phyloP scores from a whole-genome alignment of 2,888 invertebrate genomes.

The Apotomis betuletana region DNA sequence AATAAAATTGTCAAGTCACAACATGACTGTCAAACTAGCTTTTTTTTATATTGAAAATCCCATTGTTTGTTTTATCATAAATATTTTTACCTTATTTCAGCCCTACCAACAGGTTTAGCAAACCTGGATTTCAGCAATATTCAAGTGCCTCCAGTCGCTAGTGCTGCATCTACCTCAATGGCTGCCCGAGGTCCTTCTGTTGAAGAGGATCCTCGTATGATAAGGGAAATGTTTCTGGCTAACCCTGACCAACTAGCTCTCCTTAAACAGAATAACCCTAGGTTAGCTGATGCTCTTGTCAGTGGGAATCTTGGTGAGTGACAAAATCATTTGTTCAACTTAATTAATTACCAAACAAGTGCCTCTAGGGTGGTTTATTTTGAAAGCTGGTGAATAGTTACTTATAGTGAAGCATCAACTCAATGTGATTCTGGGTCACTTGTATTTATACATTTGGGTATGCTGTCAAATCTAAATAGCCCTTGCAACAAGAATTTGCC shows the following conservation, averaged over 20 bases:
- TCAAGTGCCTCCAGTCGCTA: conserved; percentile 86
- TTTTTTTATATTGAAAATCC: conserved; percentile 1
- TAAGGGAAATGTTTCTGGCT: conserved; percentile 92
- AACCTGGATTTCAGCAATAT: conserved; percentile 94
- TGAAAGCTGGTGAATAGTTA: no score
- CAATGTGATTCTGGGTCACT: no score
- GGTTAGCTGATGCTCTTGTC: conserved; percentile 94
- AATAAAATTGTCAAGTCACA: conserved; percentile 11
- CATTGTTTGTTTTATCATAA: conserved; percentile 31
- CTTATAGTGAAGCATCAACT: no score
- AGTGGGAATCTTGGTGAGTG: conserved; percentile 90
- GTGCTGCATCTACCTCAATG: conserved; percentile 66
- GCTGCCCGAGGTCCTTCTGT: conserved; percentile 69
- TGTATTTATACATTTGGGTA: no score
- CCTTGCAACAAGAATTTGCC: no score
- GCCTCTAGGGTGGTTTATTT: no score
- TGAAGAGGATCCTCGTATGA: conserved; percentile 92
- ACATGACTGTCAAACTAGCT: conserved; percentile 21
- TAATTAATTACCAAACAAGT: neutral
- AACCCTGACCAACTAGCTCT: conserved; percentile 96
- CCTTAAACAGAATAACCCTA: conserved; percentile 96
- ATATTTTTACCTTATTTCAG: conserved; percentile 59
- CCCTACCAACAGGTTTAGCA: conserved; percentile 79
- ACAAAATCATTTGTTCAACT: neutral
- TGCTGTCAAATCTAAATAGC: no score